Evolutionary conservation across 2,888 invertebrate species (phyloP).

Genomic region (Platycheirus rosarum): DNA sequence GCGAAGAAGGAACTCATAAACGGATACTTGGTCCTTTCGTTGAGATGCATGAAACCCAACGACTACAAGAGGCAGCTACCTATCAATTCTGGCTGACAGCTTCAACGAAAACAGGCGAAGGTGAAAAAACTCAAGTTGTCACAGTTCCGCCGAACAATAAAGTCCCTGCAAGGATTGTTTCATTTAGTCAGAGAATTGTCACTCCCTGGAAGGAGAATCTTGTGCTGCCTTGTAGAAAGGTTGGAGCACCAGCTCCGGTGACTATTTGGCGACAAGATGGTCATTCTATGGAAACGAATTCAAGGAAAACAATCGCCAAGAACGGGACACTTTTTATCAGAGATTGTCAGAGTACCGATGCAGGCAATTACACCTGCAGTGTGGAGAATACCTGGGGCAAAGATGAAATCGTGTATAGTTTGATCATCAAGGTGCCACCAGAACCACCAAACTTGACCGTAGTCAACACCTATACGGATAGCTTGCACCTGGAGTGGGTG

Average conservation of each 20-base stretch:
- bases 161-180: conserved; percentile 94
- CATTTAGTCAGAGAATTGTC: conserved; percentile 90
- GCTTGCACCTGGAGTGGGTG: conserved; percentile 91
- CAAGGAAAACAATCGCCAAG: conserved; percentile 86
- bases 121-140: conserved; percentile 90
- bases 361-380: conserved; percentile 94
- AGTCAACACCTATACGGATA: conserved; percentile 91
- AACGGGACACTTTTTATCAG: conserved; percentile 90
- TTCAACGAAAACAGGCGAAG: conserved; percentile 92
- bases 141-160: conserved; percentile 89
- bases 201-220: conserved; percentile 95
- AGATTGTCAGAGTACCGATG: conserved; percentile 90
- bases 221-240: conserved; percentile 91
- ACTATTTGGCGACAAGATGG: conserved; percentile 92
- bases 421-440: conserved; percentile 90
- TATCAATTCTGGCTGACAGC: conserved; percentile 90
- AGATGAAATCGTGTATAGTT: conserved; percentile 91
- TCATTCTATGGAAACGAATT: conserved; percentile 88
- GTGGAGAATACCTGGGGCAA: conserved; percentile 93
- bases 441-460: conserved; percentile 92
- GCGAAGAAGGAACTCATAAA: conserved; percentile 91
- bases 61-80: conserved; percentile 88
- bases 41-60: conserved; percentile 88
- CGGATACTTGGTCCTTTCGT: conserved; percentile 88
- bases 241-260: conserved; percentile 91